Evolutionary conservation across 2,113 vertebrate species (phyloP).

Genomic region (Ginglymostoma cirratum): DNA sequence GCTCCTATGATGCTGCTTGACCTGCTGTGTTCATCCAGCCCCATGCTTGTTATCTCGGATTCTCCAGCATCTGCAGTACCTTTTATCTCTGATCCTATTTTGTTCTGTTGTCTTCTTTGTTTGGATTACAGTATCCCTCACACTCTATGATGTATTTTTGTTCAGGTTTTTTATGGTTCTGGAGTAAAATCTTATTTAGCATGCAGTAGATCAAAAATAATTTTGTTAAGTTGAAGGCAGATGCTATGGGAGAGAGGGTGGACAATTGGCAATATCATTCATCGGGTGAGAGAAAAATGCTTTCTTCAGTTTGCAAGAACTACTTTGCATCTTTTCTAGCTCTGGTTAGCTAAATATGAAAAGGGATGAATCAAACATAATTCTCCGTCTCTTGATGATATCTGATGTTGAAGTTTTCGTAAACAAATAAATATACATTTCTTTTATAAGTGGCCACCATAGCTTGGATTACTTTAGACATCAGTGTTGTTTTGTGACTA

Average conservation of each 20-base stretch:
- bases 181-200: background rate
- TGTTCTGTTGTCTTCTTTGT: too few relatives aligned
- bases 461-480: background rate
- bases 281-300: background rate
- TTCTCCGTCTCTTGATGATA: background rate
- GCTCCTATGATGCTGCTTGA: too few relatives aligned
- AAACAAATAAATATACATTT: background rate
- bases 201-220: background rate
- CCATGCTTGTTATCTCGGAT: too few relatives aligned
- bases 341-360: background rate
- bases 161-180: background rate
- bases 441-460: background rate
- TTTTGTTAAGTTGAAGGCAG: background rate
- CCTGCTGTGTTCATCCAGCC: too few relatives aligned
- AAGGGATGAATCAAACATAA: background rate
- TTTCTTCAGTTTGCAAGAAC: background rate
- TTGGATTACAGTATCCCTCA: background rate
- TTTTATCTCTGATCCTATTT: too few relatives aligned
- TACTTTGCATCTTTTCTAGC: background rate
- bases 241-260: background rate
- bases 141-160: background rate
- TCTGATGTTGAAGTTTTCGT: background rate
- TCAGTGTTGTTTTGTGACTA: conserved; percentile 43
- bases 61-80: too few relatives aligned
- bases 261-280: background rate